Percentiles rank a stretch among this genome's conserved stretches.
phyloP scores from a whole-genome alignment of 1,140 invertebrate genomes.

The Ericerus pela region DNA sequence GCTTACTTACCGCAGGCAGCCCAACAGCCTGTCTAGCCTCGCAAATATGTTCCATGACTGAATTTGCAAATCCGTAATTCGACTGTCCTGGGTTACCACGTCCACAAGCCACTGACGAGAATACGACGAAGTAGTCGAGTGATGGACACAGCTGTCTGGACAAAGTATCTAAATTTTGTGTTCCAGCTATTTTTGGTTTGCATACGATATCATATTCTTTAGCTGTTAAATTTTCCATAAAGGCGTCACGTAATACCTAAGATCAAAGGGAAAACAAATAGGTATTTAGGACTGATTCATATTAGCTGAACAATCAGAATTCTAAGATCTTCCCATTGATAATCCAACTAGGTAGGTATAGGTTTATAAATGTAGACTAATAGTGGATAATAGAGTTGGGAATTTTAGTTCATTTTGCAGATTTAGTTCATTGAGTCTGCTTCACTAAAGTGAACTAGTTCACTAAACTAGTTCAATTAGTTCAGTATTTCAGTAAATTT shows the following conservation, averaged over 20 bases:
- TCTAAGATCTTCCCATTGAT: too few species aligned
- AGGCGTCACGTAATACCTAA: conserved; percentile 4
- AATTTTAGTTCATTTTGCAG: too few species aligned
- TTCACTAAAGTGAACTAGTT: too few species aligned
- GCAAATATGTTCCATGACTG: conserved; percentile 23
- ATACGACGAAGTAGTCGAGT: conserved; percentile 25
- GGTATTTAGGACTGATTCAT: too few species aligned
- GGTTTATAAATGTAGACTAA: too few species aligned
- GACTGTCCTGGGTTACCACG: conserved; percentile 22
- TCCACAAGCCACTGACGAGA: conserved; percentile 20
- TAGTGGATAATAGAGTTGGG: too few species aligned
- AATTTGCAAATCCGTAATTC: conserved; percentile 22
- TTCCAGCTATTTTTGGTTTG: not conserved
- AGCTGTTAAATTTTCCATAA: conserved; percentile 6
- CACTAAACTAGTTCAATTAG: too few species aligned
- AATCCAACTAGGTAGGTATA: too few species aligned
- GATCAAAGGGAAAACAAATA: too few species aligned
- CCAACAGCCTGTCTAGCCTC: conserved; percentile 17
- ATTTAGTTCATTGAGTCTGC: too few species aligned
- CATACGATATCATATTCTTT: conserved; percentile 1
- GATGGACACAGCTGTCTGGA: not conserved
- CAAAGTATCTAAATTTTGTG: not conserved
- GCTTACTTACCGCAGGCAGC: conserved; percentile 16
- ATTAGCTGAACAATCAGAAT: too few species aligned
- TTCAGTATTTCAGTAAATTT: too few species aligned